These are phyloP conservation scores for Ptilorrhoa leucosticta DNA, from an alignment of 2,113 vertebrate genomes.

Conservation along the genomic window DNA sequence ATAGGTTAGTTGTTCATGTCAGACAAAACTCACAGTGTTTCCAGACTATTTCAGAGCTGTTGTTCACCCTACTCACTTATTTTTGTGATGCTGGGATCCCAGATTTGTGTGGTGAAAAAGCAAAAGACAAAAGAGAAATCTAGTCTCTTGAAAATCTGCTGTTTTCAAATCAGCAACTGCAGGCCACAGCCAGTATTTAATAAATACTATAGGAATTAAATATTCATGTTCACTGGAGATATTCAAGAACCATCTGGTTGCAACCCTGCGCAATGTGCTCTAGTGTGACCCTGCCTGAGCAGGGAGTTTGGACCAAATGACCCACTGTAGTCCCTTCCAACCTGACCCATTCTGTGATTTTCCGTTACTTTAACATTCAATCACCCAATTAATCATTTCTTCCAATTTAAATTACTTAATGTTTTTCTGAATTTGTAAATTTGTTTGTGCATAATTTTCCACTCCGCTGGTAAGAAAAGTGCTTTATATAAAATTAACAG, in stretches of 20 bases:
- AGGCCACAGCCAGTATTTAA: neutral
- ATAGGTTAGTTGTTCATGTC: neutral
- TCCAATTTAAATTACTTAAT: neutral
- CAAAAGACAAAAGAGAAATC: neutral
- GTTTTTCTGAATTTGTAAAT: neutral
- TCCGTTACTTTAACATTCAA: neutral
- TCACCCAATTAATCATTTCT: neutral
- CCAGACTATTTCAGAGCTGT: neutral
- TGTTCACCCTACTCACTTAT: neutral
- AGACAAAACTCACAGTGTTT: neutral
- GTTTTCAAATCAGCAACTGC: neutral
- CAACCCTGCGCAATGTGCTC: neutral
- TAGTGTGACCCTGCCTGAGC: too few species aligned
- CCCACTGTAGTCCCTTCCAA: neutral
- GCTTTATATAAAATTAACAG: neutral
- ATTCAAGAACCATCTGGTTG: neutral
- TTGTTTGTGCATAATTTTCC: neutral
- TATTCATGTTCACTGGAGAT: neutral
- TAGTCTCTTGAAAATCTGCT: neutral
- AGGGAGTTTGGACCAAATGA: neutral
- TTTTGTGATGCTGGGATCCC: neutral
- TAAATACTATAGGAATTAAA: neutral
- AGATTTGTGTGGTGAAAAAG: rapidly evolving
- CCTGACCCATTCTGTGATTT: neutral
- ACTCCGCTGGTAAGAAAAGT: neutral